Evolutionary conservation across 23 tunicate species (phyloP).

Genomic region (Phallusia fumigata): DNA sequence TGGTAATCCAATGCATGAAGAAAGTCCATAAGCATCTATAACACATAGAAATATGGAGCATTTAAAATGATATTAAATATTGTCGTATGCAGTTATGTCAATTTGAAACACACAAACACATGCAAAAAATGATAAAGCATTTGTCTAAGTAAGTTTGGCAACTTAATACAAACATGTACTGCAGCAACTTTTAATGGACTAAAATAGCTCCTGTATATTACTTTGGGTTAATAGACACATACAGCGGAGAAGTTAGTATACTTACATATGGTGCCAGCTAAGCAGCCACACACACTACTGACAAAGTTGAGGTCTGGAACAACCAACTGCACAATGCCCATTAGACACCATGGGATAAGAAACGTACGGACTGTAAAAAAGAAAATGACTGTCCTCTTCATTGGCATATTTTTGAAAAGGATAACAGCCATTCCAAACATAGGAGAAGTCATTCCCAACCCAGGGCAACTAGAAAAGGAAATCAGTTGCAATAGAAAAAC

Average conservation of each 20-base stretch:
- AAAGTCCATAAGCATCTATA: conserved; percentile 3
- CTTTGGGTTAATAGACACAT: too few relatives aligned
- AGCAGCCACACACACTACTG: background rate
- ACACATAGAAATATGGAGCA: background rate
- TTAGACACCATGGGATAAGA: background rate
- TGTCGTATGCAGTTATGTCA: too few relatives aligned
- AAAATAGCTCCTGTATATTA: too few relatives aligned
- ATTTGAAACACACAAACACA: background rate
- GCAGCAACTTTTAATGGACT: too few relatives aligned
- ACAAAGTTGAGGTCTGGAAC: background rate
- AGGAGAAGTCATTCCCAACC: background rate
- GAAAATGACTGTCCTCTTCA: background rate
- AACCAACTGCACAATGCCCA: background rate
- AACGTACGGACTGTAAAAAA: background rate
- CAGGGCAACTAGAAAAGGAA: background rate
- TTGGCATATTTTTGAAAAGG: background rate
- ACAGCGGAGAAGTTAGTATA: background rate
- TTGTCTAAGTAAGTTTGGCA: too few relatives aligned
- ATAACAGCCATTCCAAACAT: background rate
- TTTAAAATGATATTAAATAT: too few relatives aligned
- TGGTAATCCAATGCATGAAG: conserved; percentile 1
- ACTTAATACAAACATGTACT: too few relatives aligned
- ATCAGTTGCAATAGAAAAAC: background rate
- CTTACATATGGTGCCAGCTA: background rate
- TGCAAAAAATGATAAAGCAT: too few relatives aligned